Conservation (phyloP, 2,888 invertebrate genomes). For the Chelonus formosanus region DNA sequence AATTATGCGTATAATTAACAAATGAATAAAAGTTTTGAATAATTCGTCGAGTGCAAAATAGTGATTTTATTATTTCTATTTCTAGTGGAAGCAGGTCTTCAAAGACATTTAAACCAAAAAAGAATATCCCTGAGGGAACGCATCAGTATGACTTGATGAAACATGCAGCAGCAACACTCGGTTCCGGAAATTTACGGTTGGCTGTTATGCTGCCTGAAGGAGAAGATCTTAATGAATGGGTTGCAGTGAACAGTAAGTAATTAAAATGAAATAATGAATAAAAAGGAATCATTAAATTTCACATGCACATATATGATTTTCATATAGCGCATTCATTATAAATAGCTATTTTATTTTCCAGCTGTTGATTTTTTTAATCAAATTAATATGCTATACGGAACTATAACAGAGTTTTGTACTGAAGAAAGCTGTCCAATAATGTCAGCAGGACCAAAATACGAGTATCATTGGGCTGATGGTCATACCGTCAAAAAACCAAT, state of each 20-base stretch:
- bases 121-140: slow-evolving; percentile 97
- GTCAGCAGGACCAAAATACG: slow-evolving; percentile 99
- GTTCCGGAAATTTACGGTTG: slow-evolving; percentile 94
- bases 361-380: slow-evolving; percentile 99
- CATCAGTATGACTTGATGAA: slow-evolving; percentile 99
- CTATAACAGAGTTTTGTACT: slow-evolving; percentile 99
- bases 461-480: slow-evolving; percentile 99
- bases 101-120: slow-evolving; percentile 98
- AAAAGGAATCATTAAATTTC: not conserved
- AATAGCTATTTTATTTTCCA: slow-evolving; percentile 65
- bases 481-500: slow-evolving; percentile 98
- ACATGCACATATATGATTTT: too few relatives aligned
- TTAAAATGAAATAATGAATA: not conserved
- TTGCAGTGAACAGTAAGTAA: slow-evolving; percentile 96
- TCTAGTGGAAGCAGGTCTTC: slow-evolving; percentile 88
- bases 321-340: too few relatives aligned
- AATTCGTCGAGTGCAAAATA: slow-evolving; percentile 5
- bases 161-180: slow-evolving; percentile 97
- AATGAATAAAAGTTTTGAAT: too few relatives aligned
- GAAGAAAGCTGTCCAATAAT: slow-evolving; percentile 97
- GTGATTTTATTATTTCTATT: slow-evolving; percentile 35
- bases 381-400: slow-evolving; percentile 99
- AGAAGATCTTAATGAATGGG: slow-evolving; percentile 99
- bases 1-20: too few relatives aligned
- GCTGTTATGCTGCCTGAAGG: slow-evolving; percentile 98